Evolutionary conservation across 2,113 vertebrate species (phyloP).

Genomic region (Hippotragus niger): DNA sequence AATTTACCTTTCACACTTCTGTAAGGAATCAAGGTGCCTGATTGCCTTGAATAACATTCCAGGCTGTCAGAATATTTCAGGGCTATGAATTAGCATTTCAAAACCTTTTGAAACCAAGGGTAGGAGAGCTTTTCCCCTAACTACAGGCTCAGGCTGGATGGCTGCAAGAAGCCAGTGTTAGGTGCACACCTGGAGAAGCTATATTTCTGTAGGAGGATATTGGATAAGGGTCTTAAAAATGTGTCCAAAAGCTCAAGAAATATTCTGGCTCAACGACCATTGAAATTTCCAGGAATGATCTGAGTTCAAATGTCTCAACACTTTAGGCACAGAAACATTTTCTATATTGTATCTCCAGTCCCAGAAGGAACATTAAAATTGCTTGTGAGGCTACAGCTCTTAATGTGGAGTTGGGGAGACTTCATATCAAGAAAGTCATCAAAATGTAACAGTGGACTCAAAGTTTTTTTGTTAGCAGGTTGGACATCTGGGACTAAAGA

Average conservation of each 20-base stretch:
- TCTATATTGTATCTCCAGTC: not conserved
- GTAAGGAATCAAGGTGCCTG: conserved; percentile 66
- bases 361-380: not conserved
- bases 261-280: not conserved
- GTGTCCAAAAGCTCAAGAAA: not conserved
- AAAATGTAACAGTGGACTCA: not conserved
- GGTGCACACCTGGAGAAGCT: conserved; percentile 43
- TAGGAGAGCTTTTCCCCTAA: conserved; percentile 38
- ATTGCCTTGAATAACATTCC: conserved; percentile 66
- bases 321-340: not conserved
- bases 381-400: not conserved
- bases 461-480: not conserved
- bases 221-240: not conserved
- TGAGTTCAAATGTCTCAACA: not conserved
- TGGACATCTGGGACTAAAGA: not conserved
- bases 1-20: conserved; percentile 69
- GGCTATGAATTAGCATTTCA: conserved; percentile 74
- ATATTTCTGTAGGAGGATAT: not conserved
- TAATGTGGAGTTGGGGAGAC: not conserved
- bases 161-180: conserved; percentile 15
- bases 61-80: conserved; percentile 67
- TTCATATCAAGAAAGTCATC: not conserved
- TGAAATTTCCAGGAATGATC: conserved; percentile 10
- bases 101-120: conserved; percentile 64
- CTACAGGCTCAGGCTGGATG: not conserved